Conservation (phyloP, 2,888 invertebrate species). For the Standfussiana lucernea region DNA sequence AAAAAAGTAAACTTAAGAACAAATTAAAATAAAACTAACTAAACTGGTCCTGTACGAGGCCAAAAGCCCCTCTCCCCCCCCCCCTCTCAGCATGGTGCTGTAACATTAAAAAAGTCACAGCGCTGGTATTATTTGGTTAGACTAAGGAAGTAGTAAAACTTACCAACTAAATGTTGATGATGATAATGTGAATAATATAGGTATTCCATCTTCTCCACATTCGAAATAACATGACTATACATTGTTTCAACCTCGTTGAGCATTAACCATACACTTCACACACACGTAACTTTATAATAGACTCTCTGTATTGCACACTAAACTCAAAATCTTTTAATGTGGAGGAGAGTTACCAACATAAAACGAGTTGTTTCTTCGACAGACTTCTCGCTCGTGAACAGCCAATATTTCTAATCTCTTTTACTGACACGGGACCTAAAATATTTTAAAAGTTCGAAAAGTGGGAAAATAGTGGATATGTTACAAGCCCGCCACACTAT, state of each 20-base stretch:
- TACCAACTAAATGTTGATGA: slow-evolving; percentile 46
- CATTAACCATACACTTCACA: slow-evolving; percentile 20
- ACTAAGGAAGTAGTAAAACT: slow-evolving; percentile 23
- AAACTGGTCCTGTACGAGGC: too few relatives aligned
- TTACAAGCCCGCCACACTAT: too few relatives aligned
- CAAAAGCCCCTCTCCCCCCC: too few relatives aligned
- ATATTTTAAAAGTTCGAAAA: background rate
- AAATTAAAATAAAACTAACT: too few relatives aligned
- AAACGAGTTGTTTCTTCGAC: background rate
- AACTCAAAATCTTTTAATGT: background rate
- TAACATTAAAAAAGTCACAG: too few relatives aligned
- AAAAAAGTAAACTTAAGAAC: too few relatives aligned
- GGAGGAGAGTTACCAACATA: background rate
- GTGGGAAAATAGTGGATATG: too few relatives aligned
- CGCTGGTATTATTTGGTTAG: too few relatives aligned
- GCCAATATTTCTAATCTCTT: background rate
- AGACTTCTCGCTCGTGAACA: background rate
- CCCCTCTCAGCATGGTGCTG: too few relatives aligned
- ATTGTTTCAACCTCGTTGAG: slow-evolving; percentile 41
- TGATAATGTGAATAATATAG: slow-evolving; percentile 52
- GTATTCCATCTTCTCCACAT: slow-evolving; percentile 53
- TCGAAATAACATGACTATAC: slow-evolving; percentile 34
- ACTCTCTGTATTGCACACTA: background rate
- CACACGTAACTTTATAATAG: background rate
- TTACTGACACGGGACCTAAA: background rate